Evolutionary conservation across 2,888 invertebrate species (phyloP), one percentile per base, ranked within the genome.

Genomic region (Eupeodes luniger): DNA sequence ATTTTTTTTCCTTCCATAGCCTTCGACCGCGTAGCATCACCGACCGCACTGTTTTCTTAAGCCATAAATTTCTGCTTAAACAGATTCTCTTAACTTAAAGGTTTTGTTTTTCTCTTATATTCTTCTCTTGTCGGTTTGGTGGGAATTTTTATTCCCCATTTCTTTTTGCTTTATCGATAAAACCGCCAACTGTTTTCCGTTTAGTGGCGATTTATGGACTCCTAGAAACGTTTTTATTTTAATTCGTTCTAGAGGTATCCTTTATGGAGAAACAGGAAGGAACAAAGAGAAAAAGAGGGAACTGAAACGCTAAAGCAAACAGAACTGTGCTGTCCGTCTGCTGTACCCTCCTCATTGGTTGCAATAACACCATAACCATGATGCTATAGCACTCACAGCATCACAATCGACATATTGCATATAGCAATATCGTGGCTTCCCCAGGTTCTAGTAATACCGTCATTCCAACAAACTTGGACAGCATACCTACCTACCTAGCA

Each of bases 201-300:
- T 86, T 79, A 79, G 70, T 64, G 62, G 75, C 78, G 62, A 86
- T 86, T 86, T 86, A 86, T 82, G 69, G 69, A 78, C 59, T 79
- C 69, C 62, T 51, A 57, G 27, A 36, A 77, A 53, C 59, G 70
- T 81, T 86, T 81, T 86, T 86, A 86, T 86, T 86, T 86, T 79
- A 82, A 82, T 74, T 64, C 57, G 34, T 62, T 64, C 19, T 34
- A 10, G 34, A 47, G 59, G 5, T 12, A 34, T 67, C 34, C 44
- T 61, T 36, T 61, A 3, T 55, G 19, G 11, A 47, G 27, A 6
- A 47, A 64, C 12, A 27, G 47, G 47, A 64, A 47, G 36, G 61
- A 57, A 75, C 78, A 78, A 57, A 80, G 27, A 47, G 0, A 12
- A 51, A 67, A 57, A 57, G 44, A 40, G 12, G 6, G 16, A 67